A percentile compares a stretch with the other conserved stretches of the same genome.
Evolutionary conservation across 2,113 vertebrate genomes (phyloP).

Genomic region (Castor canadensis): DNA sequence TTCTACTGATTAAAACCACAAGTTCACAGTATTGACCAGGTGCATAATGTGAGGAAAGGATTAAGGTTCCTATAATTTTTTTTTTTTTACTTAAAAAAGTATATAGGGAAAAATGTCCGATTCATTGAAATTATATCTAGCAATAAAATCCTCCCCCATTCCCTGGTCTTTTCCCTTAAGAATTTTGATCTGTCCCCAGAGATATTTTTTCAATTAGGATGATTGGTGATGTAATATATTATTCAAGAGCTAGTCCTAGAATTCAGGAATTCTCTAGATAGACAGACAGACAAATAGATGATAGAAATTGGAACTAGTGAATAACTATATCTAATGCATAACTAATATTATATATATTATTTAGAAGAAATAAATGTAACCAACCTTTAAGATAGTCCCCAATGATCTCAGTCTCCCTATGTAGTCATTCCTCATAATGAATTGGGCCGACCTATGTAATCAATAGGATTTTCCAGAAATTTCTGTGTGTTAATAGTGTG

Average conservation of each 20-base stretch:
- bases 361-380: background rate
- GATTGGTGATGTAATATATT: conserved; percentile 46
- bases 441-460: background rate
- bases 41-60: conserved; percentile 45
- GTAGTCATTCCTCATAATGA: background rate
- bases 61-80: conserved; percentile 41
- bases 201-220: background rate
- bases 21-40: conserved; percentile 3
- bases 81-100: conserved; percentile 48
- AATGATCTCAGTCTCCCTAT: background rate
- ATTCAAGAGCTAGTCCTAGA: conserved; percentile 32
- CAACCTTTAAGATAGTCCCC: background rate
- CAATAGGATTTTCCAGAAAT: conserved; percentile 7
- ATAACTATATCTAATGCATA: no score
- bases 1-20: conserved; percentile 59
- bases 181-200: background rate
- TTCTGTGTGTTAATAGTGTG: background rate
- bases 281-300: no score
- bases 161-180: background rate
- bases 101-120: background rate
- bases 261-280: conserved; percentile 43
- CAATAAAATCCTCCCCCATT: background rate
- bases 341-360: no score
- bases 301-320: no score
- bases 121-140: background rate